These are phyloP conservation scores for Erpobdella octoculata DNA, from an alignment of 2,888 invertebrate species.

Conservation along the genomic window DNA sequence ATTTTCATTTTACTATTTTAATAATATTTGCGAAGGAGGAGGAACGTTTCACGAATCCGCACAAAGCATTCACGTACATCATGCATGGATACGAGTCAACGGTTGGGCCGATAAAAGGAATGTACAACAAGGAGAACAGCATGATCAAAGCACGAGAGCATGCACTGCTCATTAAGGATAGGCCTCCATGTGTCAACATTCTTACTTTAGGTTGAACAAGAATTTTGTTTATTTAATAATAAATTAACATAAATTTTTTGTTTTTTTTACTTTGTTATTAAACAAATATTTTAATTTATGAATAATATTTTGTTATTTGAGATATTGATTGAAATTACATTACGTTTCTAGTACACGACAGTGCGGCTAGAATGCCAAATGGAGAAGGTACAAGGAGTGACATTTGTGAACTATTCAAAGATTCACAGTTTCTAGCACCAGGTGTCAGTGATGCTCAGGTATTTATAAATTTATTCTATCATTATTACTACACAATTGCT, in stretches of 20 bases:
- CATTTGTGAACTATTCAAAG: constrained; percentile 76
- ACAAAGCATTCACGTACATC: constrained; percentile 80
- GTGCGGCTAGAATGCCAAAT: constrained; percentile 82
- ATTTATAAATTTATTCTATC: not conserved
- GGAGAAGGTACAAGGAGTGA: constrained; percentile 86
- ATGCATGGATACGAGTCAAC: constrained; percentile 78
- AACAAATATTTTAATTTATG: not conserved
- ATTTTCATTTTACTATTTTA: not conserved
- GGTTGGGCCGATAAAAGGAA: constrained; percentile 71
- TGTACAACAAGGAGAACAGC: constrained; percentile 58
- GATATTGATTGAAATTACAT: too few species aligned
- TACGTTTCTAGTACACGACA: constrained; percentile 66
- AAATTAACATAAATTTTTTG: not conserved
- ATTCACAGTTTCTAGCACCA: constrained; percentile 62
- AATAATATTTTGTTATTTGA: not conserved
- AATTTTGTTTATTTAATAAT: not conserved
- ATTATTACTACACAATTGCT: too few species aligned
- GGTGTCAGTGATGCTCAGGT: constrained; percentile 54
- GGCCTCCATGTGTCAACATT: constrained; percentile 84
- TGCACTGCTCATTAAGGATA: constrained; percentile 68
- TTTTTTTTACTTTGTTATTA: not conserved
- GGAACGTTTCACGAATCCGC: constrained; percentile 75
- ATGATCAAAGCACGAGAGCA: constrained; percentile 69
- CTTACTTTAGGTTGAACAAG: constrained; percentile 61
- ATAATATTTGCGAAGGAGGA: constrained; percentile 61